Evolutionary conservation across 2,797 vertebrate species (phyloP), one percentile per base, ranked within the genome.

Genomic region (Ctenosaura bakeri): DNA sequence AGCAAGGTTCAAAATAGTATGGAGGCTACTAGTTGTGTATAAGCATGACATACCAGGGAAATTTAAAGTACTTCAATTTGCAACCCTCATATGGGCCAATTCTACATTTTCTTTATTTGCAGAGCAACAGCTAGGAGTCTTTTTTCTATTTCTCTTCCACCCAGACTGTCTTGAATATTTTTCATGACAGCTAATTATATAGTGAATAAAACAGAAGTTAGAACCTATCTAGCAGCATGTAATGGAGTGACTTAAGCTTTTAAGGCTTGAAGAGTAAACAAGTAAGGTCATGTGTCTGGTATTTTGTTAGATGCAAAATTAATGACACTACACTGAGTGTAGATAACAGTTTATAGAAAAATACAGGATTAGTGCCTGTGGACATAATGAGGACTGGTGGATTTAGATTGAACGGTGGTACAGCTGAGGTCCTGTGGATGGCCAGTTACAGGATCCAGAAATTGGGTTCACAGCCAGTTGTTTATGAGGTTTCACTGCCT

Each of bases 191-290:
- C 46, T 59, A 84, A 50, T 69, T 84, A 16, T 32, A 69, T 69
- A 22, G 88, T 91, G 87, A 54, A 38, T 69, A 81, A 38, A 12
- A 83, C 32, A n/a, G 81, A 26, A 76, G 26, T 1, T 79, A 90
- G 88, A 52, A 90, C 85, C 85, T 88, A 83, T 38, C 0, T 32
- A 81, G 86, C 32, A 78, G 12, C 69, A 52, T 73, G 52, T 79
- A 29, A 78, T 84, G 85, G 76, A 79, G 10, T 87, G 89, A 24
- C 89, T 92, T 77, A 79, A 82, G 62, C 54, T 92, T 38, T 84
- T 91, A 38, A 50, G 81, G 42, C 38, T 85, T 59, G 18, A 83
- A 90, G 54, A 38, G 54, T 93, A 73, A 85, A 9, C 46, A 73
- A 64, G 35, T 26, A 64, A 13, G 42, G 20, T n/a, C n/a, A 59